Evolutionary conservation across 1,140 invertebrate genomes (phyloP), one percentile per base, ranked within the genome.

Genomic region (Helicorthomorpha holstii): DNA sequence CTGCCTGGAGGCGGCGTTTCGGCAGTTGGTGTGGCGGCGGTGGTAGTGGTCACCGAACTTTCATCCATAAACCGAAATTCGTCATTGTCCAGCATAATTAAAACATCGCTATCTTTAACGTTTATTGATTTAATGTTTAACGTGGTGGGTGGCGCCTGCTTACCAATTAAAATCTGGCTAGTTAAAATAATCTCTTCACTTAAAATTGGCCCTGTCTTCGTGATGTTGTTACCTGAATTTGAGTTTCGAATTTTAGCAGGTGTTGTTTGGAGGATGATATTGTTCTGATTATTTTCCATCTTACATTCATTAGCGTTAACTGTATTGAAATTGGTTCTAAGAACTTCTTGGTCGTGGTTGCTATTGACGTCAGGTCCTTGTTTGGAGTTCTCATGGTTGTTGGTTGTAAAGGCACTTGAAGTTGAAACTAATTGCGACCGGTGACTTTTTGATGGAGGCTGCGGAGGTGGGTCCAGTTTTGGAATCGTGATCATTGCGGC

Each of bases 11-110:
- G n/a, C n/a, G n/a, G n/a, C n/a, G n/a, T 56, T 54, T 1, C 56
- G 54, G 26, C n/a, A n/a, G n/a, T n/a, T n/a, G n/a, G n/a, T n/a
- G n/a, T n/a, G n/a, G n/a, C n/a, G n/a, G n/a, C n/a, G n/a, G n/a
- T n/a, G n/a, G n/a, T n/a, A n/a, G n/a, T n/a, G 56, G 83, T 81
- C 27, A 88, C 75, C 3, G 85, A 90, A 65, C 85, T 89, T 61
- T 91, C 87, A 63, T 90, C 87, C 86, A 90, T 89, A 63, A 77
- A 91, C 19, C 80, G 73, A 34, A 90, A 67, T 67, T 90, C 86
- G 14, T 81, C 81, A 45, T 78, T 80, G 63, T 88, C 83, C 60
- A 87, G 67, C 51, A 81, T 82, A 24, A 81, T 75, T 49, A 87
- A 66, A 51, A 83, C 70, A 61, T 89, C 84, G 21, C 19, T 25